phyloP scores from a whole-genome alignment of 2,888 invertebrate species.

The Spisula subtruncata region DNA sequence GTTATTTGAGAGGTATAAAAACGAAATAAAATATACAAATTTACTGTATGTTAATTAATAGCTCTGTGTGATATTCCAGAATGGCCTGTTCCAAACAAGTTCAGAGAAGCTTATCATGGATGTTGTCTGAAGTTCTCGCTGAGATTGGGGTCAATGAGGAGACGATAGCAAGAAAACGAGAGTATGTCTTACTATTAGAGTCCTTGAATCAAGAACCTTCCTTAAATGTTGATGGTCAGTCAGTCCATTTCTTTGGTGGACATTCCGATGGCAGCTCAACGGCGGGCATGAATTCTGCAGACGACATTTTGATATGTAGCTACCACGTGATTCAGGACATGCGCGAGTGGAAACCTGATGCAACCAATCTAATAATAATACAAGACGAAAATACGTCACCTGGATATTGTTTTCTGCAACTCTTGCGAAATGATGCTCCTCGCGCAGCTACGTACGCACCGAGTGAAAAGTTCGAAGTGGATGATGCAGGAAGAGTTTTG shows the following conservation, averaged over 20 bases:
- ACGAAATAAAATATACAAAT: no score
- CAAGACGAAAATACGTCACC: slow-evolving; percentile 31
- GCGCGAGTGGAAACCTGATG: neutral
- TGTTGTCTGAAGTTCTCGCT: slow-evolving; percentile 17
- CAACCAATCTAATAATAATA: slow-evolving; percentile 13
- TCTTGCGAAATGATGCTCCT: slow-evolving; percentile 9
- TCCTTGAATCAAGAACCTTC: neutral
- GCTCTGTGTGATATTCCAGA: neutral
- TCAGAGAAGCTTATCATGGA: neutral
- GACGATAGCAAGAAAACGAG: neutral
- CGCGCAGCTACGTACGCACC: neutral
- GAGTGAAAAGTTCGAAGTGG: neutral
- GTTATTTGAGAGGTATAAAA: no score
- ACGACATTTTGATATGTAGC: neutral
- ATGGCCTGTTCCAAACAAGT: neutral
- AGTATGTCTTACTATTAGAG: neutral
- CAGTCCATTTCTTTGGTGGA: slow-evolving; percentile 36
- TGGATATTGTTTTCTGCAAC: slow-evolving; percentile 28
- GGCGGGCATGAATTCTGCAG: neutral
- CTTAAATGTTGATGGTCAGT: neutral
- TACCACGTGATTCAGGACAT: slow-evolving; percentile 20
- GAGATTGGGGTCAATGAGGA: slow-evolving; percentile 20
- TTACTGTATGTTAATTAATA: no score
- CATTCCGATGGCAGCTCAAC: slow-evolving; percentile 42
- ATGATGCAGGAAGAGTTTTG: slow-evolving; percentile 2